phyloP scores from a whole-genome alignment of 2,797 vertebrate genomes.

The Otolemur crassicaudatus region DNA sequence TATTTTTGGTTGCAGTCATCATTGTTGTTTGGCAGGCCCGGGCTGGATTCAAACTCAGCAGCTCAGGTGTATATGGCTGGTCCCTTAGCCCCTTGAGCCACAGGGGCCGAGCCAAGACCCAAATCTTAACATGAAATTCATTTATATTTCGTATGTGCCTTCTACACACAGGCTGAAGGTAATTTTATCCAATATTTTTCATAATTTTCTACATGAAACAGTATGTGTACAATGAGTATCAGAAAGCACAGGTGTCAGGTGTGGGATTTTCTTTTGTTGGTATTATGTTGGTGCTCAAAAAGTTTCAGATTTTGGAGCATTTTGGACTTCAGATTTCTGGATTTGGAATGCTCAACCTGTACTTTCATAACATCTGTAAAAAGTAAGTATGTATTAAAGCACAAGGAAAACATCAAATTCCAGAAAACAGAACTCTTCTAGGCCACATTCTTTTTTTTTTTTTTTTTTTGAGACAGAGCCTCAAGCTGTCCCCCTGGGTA shows the following conservation, averaged over 20 bases:
- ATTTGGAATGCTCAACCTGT: background rate
- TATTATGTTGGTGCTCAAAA: background rate
- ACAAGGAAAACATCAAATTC: conserved; percentile 37
- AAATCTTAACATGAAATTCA: background rate
- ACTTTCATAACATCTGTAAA: background rate
- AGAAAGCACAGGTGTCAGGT: background rate
- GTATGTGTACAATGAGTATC: background rate
- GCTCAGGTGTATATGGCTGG: too few species aligned
- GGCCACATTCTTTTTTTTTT: background rate
- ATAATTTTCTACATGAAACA: too few species aligned
- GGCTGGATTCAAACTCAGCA: too few species aligned
- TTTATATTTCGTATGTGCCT: background rate
- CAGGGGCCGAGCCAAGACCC: too few species aligned
- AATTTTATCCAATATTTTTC: too few species aligned
- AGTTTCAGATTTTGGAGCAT: background rate
- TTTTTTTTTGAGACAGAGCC: too few species aligned
- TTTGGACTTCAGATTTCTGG: background rate
- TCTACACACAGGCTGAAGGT: background rate
- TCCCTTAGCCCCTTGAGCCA: too few species aligned
- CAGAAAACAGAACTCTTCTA: background rate
- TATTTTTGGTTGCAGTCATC: too few species aligned
- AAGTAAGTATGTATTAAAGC: background rate
- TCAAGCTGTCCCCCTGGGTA: too few species aligned
- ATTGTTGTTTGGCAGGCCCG: too few species aligned
- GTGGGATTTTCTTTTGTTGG: background rate